These are phyloP conservation scores for Dryomyza anilis DNA, from an alignment of 2,888 invertebrate genomes.

Conservation along the genomic window DNA sequence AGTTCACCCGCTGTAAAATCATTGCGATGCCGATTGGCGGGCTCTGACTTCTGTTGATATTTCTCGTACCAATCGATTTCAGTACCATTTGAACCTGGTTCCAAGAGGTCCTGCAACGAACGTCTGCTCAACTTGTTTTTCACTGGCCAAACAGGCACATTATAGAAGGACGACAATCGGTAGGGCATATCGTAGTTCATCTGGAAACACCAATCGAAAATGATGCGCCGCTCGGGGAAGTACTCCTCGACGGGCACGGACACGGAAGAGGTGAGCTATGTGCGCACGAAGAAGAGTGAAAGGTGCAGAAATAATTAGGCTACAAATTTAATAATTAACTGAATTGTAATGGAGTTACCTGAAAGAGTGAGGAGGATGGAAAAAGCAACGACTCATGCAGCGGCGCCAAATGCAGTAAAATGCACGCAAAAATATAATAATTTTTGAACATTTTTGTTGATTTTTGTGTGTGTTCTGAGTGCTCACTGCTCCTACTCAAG, in stretches of 20 bases:
- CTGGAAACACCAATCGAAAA: conserved; percentile 59
- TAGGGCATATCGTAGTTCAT: conserved; percentile 54
- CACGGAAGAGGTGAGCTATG: conserved; percentile 52
- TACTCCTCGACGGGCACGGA: conserved; percentile 53
- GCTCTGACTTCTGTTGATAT: conserved; percentile 24
- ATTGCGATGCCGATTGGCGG: conserved; percentile 49
- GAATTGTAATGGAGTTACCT: not conserved
- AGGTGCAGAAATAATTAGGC: not conserved
- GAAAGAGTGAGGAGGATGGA: conserved; percentile 16
- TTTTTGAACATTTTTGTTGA: not conserved
- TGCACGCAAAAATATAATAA: not conserved
- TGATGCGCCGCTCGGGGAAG: conserved; percentile 52
- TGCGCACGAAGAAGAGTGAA: not conserved
- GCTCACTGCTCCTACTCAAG: too few relatives aligned
- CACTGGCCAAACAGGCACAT: conserved; percentile 56
- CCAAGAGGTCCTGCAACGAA: not conserved
- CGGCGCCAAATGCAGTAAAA: not conserved
- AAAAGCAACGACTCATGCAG: not conserved
- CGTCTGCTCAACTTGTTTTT: conserved; percentile 34
- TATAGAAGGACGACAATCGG: conserved; percentile 50
- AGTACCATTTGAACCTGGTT: not conserved
- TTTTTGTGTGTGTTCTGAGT: too few relatives aligned
- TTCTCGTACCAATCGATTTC: conserved; percentile 34
- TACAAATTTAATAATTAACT: not conserved
- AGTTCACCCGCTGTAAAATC: conserved; percentile 59